Evolutionary conservation across 2,113 vertebrate species (phyloP), one percentile per base, ranked within the genome.

Genomic region (Percina caprodes): DNA sequence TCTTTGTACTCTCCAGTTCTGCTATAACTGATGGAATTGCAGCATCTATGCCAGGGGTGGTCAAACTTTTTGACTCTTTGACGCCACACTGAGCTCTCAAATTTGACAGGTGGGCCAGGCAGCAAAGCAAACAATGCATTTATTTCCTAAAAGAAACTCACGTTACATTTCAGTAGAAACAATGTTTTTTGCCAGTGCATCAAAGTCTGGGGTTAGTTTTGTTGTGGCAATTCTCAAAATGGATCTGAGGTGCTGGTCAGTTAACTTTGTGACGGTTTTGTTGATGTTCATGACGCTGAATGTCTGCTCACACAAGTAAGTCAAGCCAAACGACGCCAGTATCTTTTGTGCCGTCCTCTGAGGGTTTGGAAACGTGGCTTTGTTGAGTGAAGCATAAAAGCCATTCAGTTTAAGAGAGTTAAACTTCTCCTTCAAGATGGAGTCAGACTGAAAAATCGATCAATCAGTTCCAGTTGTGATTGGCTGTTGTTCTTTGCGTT

Each of bases 261-360:
- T 80, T 51, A 86, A 74, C 68, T 26, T 13, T 19, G 80, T 75
- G 71, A 3, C 15, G 5, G 30, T 30, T 87, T 30, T 30, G 30
- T 84, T 86, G 71, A 58, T 74, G 72, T 81, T 85, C 74, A 75
- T 83, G 15, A 82, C 4, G 14, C 48, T 77, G 23, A 90, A 87
- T 0, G 62, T 83, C 68, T 89, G 71, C 18, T 91, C 83, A 82
- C 83, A 88, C 33, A 82, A 26, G 24, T 52, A 76, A 51, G 62
- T 76, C 0, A 56, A 86, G 74, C 74, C 78, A 58, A 86, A 84
- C 61, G 77, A 67, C 4, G 8, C 42, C 76, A 79, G 35, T 60
- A 72, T 77, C 63, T 1, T 66, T 42, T 77, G 58, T 56, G 62
- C 74, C 30, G 30, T 4, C 30, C 30, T 30, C 30, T 3, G 30